phyloP scores from a whole-genome alignment of 2,797 vertebrate species.

The Gastrophryne carolinensis region DNA sequence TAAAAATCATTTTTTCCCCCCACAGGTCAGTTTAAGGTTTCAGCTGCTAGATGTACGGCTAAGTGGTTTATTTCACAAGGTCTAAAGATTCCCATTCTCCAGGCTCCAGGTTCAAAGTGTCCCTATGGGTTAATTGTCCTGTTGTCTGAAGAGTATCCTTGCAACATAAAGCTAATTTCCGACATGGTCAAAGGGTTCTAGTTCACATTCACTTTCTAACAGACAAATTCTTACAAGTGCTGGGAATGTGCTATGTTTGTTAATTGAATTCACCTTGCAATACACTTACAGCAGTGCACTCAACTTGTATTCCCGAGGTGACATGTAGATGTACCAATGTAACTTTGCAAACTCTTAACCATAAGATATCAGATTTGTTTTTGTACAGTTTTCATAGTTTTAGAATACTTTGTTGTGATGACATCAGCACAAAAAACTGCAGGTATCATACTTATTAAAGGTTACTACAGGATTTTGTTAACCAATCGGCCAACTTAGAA shows the following conservation, averaged over 20 bases:
- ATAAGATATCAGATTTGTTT: too few relatives aligned
- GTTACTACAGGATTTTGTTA: too few relatives aligned
- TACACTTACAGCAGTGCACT: not conserved
- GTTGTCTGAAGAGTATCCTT: constrained; percentile 22
- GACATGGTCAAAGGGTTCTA: constrained; percentile 29
- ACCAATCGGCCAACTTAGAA: too few relatives aligned
- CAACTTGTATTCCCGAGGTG: not conserved
- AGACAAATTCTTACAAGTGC: constrained; percentile 8
- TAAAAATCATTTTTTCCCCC: not conserved
- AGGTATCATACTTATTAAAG: too few relatives aligned
- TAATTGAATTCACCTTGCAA: constrained; percentile 24
- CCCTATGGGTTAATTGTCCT: constrained; percentile 31
- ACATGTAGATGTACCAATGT: not conserved
- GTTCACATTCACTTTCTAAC: constrained; percentile 33
- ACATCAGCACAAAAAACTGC: too few relatives aligned
- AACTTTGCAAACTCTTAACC: not conserved
- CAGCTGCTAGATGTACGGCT: constrained; percentile 11
- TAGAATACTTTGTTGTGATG: too few relatives aligned
- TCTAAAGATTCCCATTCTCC: constrained; percentile 9
- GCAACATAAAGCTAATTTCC: constrained; percentile 30
- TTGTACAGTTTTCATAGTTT: too few relatives aligned
- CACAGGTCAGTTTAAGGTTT: constrained; percentile 8
- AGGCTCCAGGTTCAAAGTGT: constrained; percentile 25
- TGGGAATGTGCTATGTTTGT: constrained; percentile 5
- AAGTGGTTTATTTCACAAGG: constrained; percentile 36